A percentile compares a stretch with the other conserved stretches of the same genome.
Conservation (phyloP, 1,140 invertebrate genomes). For the Delia radicum region DNA sequence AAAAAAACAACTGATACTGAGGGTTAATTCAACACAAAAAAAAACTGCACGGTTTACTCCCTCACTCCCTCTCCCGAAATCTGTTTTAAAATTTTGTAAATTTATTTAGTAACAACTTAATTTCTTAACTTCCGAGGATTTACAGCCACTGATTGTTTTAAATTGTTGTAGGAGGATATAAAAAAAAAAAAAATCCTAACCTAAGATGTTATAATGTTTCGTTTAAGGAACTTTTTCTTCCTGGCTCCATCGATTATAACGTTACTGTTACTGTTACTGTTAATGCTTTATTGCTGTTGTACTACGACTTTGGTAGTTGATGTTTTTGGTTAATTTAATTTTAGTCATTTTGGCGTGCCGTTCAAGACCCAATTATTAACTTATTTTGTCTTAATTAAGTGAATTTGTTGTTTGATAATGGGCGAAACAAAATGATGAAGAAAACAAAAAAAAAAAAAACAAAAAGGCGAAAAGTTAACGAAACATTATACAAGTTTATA, state of each 20-base stretch:
- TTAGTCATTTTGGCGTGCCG: constrained; percentile 18
- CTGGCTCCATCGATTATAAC: not conserved
- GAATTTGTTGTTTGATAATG: not conserved
- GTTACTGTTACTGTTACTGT: constrained; percentile 7
- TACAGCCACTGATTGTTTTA: no score
- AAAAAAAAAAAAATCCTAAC: no score
- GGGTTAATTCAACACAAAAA: no score
- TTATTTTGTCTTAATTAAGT: not conserved
- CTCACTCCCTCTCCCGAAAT: no score
- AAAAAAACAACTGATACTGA: no score
- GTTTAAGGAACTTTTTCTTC: no score
- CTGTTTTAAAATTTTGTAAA: no score
- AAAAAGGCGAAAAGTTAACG: not conserved
- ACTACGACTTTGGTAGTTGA: not conserved
- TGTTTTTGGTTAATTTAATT: not conserved
- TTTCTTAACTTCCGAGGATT: no score
- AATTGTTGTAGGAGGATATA: no score
- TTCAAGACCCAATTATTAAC: constrained; percentile 29
- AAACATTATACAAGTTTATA: not conserved
- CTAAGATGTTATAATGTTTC: no score
- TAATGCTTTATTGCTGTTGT: not conserved
- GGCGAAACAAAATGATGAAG: not conserved
- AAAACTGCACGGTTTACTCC: no score
- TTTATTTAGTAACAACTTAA: no score
- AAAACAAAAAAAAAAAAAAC: not conserved